Conservation (phyloP, 2,888 invertebrate species). For the Drosophila testacea region DNA sequence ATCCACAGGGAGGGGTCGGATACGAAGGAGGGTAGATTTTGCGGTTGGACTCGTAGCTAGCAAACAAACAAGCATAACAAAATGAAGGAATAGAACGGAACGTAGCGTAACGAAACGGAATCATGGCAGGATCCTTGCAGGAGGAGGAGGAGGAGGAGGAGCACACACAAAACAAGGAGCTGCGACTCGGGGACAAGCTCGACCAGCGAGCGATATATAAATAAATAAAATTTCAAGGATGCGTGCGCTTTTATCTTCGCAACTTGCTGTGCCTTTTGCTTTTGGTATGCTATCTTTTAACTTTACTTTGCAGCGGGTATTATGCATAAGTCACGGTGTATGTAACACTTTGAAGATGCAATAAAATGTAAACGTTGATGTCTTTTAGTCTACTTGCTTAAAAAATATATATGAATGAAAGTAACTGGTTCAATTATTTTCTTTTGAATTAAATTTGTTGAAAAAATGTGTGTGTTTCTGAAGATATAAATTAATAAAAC, state of each 20-base stretch:
- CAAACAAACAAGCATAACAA: conserved; percentile 73
- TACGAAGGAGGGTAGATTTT: conserved; percentile 58
- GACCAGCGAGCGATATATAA: conserved; percentile 30
- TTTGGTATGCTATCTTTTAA: conserved; percentile 19
- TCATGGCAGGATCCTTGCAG: conserved; percentile 4
- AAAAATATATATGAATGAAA: not conserved
- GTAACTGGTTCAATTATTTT: no score
- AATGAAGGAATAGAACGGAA: conserved; percentile 49
- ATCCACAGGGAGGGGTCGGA: not conserved
- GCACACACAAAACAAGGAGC: not conserved
- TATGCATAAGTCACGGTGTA: not conserved
- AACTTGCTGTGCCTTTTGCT: conserved; percentile 64
- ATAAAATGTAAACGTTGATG: no score
- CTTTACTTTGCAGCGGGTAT: conserved; percentile 5
- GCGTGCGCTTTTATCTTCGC: conserved; percentile 78
- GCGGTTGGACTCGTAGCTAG: conserved; percentile 73
- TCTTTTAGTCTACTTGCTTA: not conserved
- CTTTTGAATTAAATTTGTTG: no score
- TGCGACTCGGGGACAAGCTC: conserved; percentile 9
- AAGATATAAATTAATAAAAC: no score
- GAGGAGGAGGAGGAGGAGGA: not conserved
- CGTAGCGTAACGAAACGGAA: conserved; percentile 32
- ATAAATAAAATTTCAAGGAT: conserved; percentile 81
- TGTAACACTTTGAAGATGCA: not conserved
- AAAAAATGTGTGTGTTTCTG: no score